Conservation (phyloP, 2,797 vertebrate species). For the Ptychobarbus kaznakovi region DNA sequence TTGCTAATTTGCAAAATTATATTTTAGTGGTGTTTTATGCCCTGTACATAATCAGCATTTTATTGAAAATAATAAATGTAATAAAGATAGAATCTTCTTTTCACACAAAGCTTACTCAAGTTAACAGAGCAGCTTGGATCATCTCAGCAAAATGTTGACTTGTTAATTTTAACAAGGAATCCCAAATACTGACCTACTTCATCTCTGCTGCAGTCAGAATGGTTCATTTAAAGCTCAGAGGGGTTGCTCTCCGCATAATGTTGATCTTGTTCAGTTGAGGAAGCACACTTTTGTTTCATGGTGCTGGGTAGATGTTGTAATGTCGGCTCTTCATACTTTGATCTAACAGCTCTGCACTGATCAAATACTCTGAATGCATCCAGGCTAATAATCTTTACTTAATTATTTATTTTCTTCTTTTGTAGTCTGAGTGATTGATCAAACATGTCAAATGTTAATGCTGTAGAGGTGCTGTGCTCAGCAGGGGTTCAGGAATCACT, state of each 20-base stretch:
- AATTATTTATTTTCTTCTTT: slow-evolving; percentile 13
- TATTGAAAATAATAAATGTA: neutral
- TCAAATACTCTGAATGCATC: slow-evolving; percentile 37
- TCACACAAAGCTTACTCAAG: neutral
- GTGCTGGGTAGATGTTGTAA: slow-evolving; percentile 13
- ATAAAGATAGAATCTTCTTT: neutral
- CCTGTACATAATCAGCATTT: neutral
- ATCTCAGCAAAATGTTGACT: neutral
- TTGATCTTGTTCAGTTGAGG: slow-evolving; percentile 40
- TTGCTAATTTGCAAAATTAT: neutral
- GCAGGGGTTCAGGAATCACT: slow-evolving; percentile 24
- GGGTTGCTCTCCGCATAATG: slow-evolving; percentile 42
- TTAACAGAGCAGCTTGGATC: neutral
- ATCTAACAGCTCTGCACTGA: slow-evolving; percentile 28
- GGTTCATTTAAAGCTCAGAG: slow-evolving; percentile 33
- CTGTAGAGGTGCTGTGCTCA: slow-evolving; percentile 18
- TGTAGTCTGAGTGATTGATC: slow-evolving; percentile 32
- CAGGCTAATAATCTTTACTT: slow-evolving; percentile 26
- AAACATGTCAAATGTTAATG: slow-evolving; percentile 34
- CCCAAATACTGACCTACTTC: slow-evolving; percentile 36
- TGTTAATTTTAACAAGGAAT: slow-evolving; percentile 19
- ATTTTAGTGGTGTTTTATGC: neutral
- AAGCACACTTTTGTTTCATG: slow-evolving; percentile 15
- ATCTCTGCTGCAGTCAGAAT: slow-evolving; percentile 24
- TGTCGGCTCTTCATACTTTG: slow-evolving; percentile 23